Evolutionary conservation across 2,797 vertebrate genomes (phyloP), one percentile per base, ranked within the genome.

Genomic region (Myoxocephalus aenaeus): DNA sequence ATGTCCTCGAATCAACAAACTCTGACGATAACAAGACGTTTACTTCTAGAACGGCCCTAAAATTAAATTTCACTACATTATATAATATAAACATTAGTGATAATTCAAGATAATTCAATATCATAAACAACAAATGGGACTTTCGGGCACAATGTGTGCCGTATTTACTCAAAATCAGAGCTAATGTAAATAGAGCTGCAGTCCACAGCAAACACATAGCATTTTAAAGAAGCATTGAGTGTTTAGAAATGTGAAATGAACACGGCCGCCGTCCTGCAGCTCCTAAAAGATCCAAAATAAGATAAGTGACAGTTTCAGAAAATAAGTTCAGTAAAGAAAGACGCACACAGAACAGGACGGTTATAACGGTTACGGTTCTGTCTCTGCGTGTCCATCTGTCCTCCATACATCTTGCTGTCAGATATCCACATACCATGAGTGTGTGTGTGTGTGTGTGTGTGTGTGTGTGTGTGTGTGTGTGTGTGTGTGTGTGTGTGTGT

Each of bases 381-480:
- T 64, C 27, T 72, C 1, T 36, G 20, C 48, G 18, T 44, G 65
- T 54, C 68, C 76, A 79, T 40, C 72, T 83, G 77, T 80, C 58
- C 42, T 59, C 68, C 38, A 79, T 79, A 83, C 38, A 48, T 79
- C 81, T 68, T 50, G 2, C 67, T 83, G 81, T 72, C 81, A 75
- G 46, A 65, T 32, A 34, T 14, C 12, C 54, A 70, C 38, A 63
- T 46, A 25, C 18, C 51, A 25, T 22, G 0, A 4, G 46, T 18
- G 22, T 25, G 50, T 57, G 65, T 54, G 56, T 61, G 75, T 59
- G 56, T 61, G 36, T 62, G 64, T 29, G 48, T 46, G 36, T 48
- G 29, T 50, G 42, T 53, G 65, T 56, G 65, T 54, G 59, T 64
- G 48, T 32, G 22, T 65, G 38, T 42, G 29, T 18, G 59, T 57